These are phyloP conservation scores for Chondrilla cf. caribensis DNA, from an alignment of 37 sponge, comb jelly and placozoan species.

Conservation along the genomic window DNA sequence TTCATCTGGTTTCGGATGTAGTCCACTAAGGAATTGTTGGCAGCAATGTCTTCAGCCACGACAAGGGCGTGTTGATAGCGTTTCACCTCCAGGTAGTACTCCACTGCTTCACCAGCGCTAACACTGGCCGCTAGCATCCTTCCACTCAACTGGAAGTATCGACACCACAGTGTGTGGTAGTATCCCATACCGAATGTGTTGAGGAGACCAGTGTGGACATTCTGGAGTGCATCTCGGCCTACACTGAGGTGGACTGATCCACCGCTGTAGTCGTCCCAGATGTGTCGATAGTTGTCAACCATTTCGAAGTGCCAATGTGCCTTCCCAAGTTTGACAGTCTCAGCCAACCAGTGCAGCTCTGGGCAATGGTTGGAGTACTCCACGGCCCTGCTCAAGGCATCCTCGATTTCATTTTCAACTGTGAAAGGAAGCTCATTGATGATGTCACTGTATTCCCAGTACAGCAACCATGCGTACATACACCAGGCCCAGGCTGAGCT, in stretches of 20 bases:
- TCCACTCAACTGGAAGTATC: background rate
- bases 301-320: background rate
- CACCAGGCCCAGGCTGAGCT: slow-evolving; percentile 9
- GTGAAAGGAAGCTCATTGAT: background rate
- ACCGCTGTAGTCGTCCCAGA: background rate
- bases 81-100: background rate
- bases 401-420: background rate
- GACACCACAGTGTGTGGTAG: background rate
- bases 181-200: background rate
- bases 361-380: background rate
- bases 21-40: background rate
- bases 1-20: too few species aligned
- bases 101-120: background rate
- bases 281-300: background rate
- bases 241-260: background rate
- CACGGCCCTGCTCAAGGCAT: background rate
- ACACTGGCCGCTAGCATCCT: background rate
- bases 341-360: background rate
- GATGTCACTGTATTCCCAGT: background rate
- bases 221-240: background rate
- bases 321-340: background rate
- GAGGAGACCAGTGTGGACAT: background rate
- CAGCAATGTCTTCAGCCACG: background rate
- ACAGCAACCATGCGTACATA: background rate
- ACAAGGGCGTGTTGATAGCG: background rate